These are phyloP conservation scores for Philereme transversata DNA, from an alignment of 2,888 invertebrate species.

Conservation along the genomic window DNA sequence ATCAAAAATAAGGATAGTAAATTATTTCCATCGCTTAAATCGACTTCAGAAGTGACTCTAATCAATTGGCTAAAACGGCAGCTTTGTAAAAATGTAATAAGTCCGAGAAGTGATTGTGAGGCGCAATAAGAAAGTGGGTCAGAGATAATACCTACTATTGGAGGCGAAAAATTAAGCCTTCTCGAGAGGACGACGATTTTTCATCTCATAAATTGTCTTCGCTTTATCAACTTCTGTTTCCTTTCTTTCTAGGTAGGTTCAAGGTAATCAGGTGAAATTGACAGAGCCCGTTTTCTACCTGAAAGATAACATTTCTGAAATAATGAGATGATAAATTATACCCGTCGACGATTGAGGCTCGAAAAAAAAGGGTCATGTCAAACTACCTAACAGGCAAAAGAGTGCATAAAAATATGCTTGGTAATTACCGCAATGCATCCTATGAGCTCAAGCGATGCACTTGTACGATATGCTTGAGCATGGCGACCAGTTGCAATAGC, in stretches of 20 bases:
- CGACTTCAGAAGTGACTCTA: conserved; percentile 9
- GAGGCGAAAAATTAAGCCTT: conserved; percentile 37
- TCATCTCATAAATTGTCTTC: conserved; percentile 32
- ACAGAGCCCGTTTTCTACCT: conserved; percentile 2
- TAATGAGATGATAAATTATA: background rate
- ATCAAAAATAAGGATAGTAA: background rate
- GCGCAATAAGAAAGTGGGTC: conserved; percentile 32
- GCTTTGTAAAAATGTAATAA: conserved; percentile 23
- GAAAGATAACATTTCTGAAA: background rate
- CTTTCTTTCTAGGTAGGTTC: conserved; percentile 16
- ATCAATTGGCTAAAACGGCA: conserved; percentile 16
- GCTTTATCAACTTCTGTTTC: conserved; percentile 25
- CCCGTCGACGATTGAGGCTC: too few relatives aligned
- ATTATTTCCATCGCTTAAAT: background rate
- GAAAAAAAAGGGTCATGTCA: too few relatives aligned
- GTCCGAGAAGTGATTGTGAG: conserved; percentile 18
- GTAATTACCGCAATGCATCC: too few relatives aligned
- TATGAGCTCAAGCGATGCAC: too few relatives aligned
- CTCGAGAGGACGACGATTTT: conserved; percentile 34
- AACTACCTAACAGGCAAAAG: too few relatives aligned
- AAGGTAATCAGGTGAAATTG: conserved; percentile 7
- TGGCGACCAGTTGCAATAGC: too few relatives aligned
- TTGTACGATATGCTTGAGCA: too few relatives aligned
- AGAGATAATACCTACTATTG: conserved; percentile 20
- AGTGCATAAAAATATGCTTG: too few relatives aligned